Percentiles rank a stretch among this genome's conserved stretches.
Conservation (phyloP, 2,797 vertebrate species). For the Philypnodon macrostomus region DNA sequence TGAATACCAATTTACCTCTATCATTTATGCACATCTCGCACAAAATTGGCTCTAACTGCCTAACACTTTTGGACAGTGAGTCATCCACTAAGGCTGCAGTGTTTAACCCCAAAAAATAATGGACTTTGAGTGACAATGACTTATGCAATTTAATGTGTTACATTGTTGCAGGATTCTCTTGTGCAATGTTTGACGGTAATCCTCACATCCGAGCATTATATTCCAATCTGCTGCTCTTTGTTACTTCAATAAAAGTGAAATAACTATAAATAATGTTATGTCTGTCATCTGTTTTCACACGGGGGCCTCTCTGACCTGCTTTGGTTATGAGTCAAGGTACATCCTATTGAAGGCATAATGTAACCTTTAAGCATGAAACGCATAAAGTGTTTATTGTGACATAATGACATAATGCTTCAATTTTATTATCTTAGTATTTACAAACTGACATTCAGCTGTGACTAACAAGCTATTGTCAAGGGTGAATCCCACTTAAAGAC, state of each 20-base stretch:
- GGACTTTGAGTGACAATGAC: conserved; percentile 4
- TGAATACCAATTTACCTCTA: conserved; percentile 4
- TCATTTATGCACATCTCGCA: conserved; percentile 4
- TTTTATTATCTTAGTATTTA: too few species aligned
- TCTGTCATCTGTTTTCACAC: background rate
- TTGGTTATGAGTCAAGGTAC: conserved; percentile 1
- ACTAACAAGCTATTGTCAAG: too few species aligned
- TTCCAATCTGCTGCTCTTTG: background rate
- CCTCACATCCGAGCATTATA: conserved; percentile 8
- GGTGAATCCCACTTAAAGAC: too few species aligned
- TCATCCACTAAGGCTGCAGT: conserved; percentile 1
- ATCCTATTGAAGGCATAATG: conserved; percentile 5
- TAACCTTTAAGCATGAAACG: too few species aligned
- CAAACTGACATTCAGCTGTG: too few species aligned
- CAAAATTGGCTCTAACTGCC: conserved; percentile 8
- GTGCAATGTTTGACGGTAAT: conserved; percentile 1
- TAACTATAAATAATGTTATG: background rate
- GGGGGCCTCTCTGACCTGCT: conserved; percentile 3
- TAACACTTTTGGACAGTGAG: conserved; percentile 10
- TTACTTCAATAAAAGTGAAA: conserved; percentile 2
- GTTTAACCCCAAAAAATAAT: conserved; percentile 21
- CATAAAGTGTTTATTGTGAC: too few species aligned
- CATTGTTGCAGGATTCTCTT: background rate
- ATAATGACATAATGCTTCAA: too few species aligned
- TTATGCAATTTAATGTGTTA: conserved; percentile 13